Base-by-base conservation (phyloP, 2,797 vertebrate genomes). In the Cyprinodon diabolis region DNA sequence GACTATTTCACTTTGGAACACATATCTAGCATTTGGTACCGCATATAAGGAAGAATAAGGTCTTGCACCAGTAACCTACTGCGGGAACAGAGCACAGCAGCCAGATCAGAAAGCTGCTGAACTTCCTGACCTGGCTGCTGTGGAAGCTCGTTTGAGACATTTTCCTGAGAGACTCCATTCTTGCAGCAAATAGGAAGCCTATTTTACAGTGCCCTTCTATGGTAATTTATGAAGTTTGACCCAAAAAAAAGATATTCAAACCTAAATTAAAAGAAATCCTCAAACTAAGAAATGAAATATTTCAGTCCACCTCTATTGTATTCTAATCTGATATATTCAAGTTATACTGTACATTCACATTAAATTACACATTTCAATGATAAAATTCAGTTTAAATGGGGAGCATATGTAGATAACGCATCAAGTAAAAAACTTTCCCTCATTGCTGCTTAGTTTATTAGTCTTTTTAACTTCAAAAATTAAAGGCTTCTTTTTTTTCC, bases 401-500 rank as follows among this genome's bases (percentile, higher is more conserved):
- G 48, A 23, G 3, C 40, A 45, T 49, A 21, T 8, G 14, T 8
- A 47, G 37, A 72, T 35, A 40, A 63, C 35, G 11, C 35, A 40
- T 40, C 4, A 51, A 51, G 15, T 51, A 9, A 67, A 49, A 51
- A 10, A 2, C 45, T 71, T 21, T 52, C 25, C 55, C n/a, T 79
- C 54, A 65, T 14, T 81, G 66, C 49, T 75, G 48, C 66, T 74
- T 56, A 57, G 17, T 49, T 67, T 63, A 56, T 1, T 55, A 65
- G 15, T 74, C 67, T 51, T 40, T 72, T 76, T 45, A 54, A 78
- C 78, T n/a, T 62, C 40, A 15, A 40, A 56, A 11, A 45, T 77
- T 54, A 80, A 84, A 74, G 78, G 2, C 72, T 78, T 21, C 74
- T 76, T 76, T 58, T 71, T 78, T 71, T 67, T 82, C 11, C 11